Conservation (phyloP, 2,888 invertebrate genomes). For the Oscheius sp. region DNA sequence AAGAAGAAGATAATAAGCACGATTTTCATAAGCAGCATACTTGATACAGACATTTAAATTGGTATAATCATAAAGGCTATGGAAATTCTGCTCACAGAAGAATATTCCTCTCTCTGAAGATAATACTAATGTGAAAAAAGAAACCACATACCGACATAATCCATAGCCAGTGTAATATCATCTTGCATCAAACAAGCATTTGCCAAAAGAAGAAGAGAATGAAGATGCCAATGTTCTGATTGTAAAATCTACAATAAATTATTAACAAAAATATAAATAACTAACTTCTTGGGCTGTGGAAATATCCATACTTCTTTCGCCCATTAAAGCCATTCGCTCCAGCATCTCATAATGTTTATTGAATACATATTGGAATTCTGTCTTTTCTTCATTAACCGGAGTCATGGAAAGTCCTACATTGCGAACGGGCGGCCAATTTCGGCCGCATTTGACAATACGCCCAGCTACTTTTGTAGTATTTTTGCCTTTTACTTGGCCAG, state of each 20-base stretch:
- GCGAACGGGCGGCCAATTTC: conserved; percentile 55
- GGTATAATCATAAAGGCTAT: conserved; percentile 85
- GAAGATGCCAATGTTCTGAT: conserved; percentile 62
- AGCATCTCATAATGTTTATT: conserved; percentile 40
- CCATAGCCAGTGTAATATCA: conserved; percentile 56
- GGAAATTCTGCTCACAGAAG: conserved; percentile 84
- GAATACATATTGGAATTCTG: conserved; percentile 48
- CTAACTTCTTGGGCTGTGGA: conserved; percentile 39
- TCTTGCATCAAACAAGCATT: conserved; percentile 61
- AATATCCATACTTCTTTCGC: conserved; percentile 38
- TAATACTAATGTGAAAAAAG: no score
- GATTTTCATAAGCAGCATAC: conserved; percentile 85
- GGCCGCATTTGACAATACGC: conserved; percentile 54
- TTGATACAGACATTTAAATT: conserved; percentile 77
- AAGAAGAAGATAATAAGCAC: conserved; percentile 83
- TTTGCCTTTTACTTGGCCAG: background rate
- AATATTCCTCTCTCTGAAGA: conserved; percentile 82
- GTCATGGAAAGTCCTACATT: conserved; percentile 55
- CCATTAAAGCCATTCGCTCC: conserved; percentile 43
- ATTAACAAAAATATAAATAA: background rate
- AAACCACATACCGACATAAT: conserved; percentile 60
- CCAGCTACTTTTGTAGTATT: conserved; percentile 34
- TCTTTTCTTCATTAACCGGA: conserved; percentile 31
- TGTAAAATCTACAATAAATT: conserved; percentile 36
- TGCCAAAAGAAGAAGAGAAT: conserved; percentile 62